phyloP scores from a whole-genome alignment of 2,797 vertebrate genomes.

The Arnoldichthys spilopterus region DNA sequence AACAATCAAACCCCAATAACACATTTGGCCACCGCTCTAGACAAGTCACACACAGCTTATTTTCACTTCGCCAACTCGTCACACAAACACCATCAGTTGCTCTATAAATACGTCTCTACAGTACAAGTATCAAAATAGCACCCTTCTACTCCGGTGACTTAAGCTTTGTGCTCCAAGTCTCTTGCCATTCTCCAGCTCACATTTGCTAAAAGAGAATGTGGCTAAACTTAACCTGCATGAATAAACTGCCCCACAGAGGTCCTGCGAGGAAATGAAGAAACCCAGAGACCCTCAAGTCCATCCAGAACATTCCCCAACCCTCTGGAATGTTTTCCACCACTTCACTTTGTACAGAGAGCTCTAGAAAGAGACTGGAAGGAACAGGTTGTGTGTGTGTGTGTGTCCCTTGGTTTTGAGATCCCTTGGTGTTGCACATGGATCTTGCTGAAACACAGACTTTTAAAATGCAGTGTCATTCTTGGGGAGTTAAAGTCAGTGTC shows the following conservation, averaged over 20 bases:
- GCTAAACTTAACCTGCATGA: constrained; percentile 39
- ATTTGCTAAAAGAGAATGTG: constrained; percentile 18
- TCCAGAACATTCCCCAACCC: not conserved
- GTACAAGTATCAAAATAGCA: constrained; percentile 48
- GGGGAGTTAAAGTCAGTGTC: too few species aligned
- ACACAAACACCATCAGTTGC: constrained; percentile 18
- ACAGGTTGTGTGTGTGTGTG: not conserved
- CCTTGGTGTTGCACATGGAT: too few species aligned
- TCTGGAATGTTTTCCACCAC: not conserved
- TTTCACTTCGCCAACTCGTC: not conserved
- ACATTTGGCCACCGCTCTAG: not conserved
- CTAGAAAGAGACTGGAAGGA: not conserved
- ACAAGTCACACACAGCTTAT: constrained; percentile 1
- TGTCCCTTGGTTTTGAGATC: not conserved
- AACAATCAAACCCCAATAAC: not conserved
- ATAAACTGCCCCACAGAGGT: not conserved
- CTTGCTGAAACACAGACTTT: too few species aligned
- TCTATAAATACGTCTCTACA: constrained; percentile 54
- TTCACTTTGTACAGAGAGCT: not conserved
- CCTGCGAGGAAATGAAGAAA: not conserved
- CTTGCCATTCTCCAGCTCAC: constrained; percentile 24
- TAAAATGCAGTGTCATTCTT: too few species aligned
- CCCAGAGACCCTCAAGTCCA: not conserved
- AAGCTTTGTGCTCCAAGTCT: constrained; percentile 12
- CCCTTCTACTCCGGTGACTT: constrained; percentile 1